Base-by-base conservation (phyloP, 2,797 vertebrate genomes). In the Petrocephalus sullivani region DNA sequence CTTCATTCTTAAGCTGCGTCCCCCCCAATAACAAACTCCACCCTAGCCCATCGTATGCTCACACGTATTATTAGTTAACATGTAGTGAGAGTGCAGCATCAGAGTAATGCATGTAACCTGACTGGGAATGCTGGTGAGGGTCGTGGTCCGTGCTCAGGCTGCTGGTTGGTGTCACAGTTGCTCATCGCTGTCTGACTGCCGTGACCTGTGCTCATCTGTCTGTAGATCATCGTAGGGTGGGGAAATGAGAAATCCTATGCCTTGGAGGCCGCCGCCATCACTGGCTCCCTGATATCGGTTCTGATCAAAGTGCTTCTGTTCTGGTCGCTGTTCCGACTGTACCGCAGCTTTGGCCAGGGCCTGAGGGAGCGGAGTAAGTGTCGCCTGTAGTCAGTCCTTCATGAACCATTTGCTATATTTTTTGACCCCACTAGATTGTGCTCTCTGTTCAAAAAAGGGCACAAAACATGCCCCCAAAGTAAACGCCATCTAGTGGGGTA, bases 281-380 rank as follows among this genome's bases (percentile, higher is more conserved):
- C 90, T 0, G 95, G 96, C 81, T 95, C 95, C 21, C 89, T 95
- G 91, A 94, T 96, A 88, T 96, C 97, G 0, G 93, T 97, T 49
- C 33, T 92, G 56, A 97, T 97, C 78, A 97, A 97, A 93, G 92
- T 87, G 0, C 95, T 95, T 85, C 92, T 97, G 49, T 91, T 97
- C 60, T 95, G 95, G 96, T 93, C 94, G 0, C 92, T 97, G 92
- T 37, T 94, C 87, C 93, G 92, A 0, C 93, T 97, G 89, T 95
- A 96, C 88, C 93, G 91, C 90, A 96, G 94, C 93, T 97, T 97
- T 5, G 96, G 96, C 8, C 97, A 96, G 89, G 96, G 96, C 88
- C 94, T 97, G 88, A 93, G 95, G 88, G 96, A 97, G 92, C 96
- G 95, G 93, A 96, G 96, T 97, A 92, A 97, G 96, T 95, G 16